Evolutionary conservation across 2,113 vertebrate species (phyloP).

Genomic region (Platichthys stellatus): DNA sequence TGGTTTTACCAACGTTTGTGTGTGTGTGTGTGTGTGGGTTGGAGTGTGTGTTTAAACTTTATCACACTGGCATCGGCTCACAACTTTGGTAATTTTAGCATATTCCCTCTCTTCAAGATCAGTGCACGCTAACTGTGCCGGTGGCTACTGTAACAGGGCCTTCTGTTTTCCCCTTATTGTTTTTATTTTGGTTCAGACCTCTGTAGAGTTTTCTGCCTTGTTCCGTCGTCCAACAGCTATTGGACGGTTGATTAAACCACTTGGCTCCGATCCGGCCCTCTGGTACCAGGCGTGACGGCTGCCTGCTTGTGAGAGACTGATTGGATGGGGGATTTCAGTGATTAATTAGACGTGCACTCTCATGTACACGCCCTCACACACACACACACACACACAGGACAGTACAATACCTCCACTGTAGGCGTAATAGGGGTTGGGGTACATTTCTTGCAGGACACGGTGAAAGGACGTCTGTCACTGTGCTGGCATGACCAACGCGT

Average conservation of each 20-base stretch:
- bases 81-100: conserved; percentile 35
- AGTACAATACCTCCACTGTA: conserved; percentile 55
- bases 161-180: conserved; percentile 26
- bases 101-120: conserved; percentile 12
- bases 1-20: conserved; percentile 27
- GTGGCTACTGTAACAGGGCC: neutral
- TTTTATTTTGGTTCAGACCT: conserved; percentile 7
- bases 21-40: neutral
- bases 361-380: conserved; percentile 14
- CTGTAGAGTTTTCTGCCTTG: conserved; percentile 16
- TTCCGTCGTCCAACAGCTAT: conserved; percentile 43
- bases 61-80: conserved; percentile 8
- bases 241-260: conserved; percentile 48
- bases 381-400: conserved; percentile 15
- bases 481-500: conserved; percentile 55
- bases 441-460: conserved; percentile 53
- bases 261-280: conserved; percentile 57
- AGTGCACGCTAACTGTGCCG: neutral
- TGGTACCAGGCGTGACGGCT: conserved; percentile 44
- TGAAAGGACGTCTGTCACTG: conserved; percentile 66
- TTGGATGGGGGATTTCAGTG: conserved; percentile 51
- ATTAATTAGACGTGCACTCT: conserved; percentile 67
- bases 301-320: conserved; percentile 53
- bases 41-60: neutral
- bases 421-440: conserved; percentile 65